These are phyloP conservation scores for Thera britannica DNA, from an alignment of 2,888 invertebrate species.

Conservation along the genomic window DNA sequence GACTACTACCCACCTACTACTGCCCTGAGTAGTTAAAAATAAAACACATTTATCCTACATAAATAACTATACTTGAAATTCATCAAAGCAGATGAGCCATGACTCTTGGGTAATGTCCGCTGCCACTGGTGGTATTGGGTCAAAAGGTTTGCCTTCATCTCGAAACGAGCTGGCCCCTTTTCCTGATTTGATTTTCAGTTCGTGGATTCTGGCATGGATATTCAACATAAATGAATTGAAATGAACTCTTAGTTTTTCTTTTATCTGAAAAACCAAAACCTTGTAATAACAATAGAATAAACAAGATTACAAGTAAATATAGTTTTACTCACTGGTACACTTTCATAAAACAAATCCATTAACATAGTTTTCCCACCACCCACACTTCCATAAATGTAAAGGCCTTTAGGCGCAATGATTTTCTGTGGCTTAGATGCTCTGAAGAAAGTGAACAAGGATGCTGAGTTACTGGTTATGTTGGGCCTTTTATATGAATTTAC, in stretches of 20 bases:
- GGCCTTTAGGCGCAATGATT: slow-evolving; percentile 88
- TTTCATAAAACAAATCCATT: slow-evolving; percentile 98
- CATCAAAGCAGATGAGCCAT: slow-evolving; percentile 98
- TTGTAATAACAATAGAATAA: neutral
- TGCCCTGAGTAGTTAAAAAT: no score
- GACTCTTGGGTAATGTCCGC: slow-evolving; percentile 92
- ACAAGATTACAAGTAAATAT: neutral
- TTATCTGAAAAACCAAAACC: slow-evolving; percentile 78
- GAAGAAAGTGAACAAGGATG: slow-evolving; percentile 69
- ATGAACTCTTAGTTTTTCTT: slow-evolving; percentile 93
- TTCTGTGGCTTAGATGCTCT: slow-evolving; percentile 68
- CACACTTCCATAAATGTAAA: slow-evolving; percentile 96
- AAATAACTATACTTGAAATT: slow-evolving; percentile 91
- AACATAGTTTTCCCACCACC: slow-evolving; percentile 99
- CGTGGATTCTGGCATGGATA: slow-evolving; percentile 95
- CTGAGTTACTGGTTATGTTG: slow-evolving; percentile 45
- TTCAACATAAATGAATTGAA: slow-evolving; percentile 99
- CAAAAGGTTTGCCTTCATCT: slow-evolving; percentile 86
- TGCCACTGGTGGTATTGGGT: slow-evolving; percentile 98
- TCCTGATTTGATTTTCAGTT: slow-evolving; percentile 88
- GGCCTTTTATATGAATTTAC: slow-evolving; percentile 84
- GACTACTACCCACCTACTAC: no score
- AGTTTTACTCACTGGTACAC: slow-evolving; percentile 66
- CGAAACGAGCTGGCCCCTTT: slow-evolving; percentile 77
- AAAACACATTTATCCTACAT: neutral